Conservation (phyloP, 2,113 vertebrate genomes). For the Psephotus haematonotus region DNA sequence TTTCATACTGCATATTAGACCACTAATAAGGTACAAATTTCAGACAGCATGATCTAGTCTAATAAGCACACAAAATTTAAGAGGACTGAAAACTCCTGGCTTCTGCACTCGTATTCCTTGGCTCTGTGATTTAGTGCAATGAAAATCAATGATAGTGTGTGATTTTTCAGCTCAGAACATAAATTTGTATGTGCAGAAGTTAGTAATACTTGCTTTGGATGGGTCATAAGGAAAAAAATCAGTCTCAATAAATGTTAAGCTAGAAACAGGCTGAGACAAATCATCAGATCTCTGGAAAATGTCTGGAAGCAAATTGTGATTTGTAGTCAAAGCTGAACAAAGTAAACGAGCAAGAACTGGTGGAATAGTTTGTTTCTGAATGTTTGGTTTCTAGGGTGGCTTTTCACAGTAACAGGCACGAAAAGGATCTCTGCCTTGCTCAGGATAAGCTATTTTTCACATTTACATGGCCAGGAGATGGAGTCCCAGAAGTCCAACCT, state of each 20-base stretch:
- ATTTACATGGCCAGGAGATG: background rate
- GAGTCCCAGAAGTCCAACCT: background rate
- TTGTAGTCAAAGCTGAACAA: background rate
- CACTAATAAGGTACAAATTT: slow-evolving; percentile 24
- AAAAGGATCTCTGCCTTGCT: background rate
- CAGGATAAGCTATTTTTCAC: background rate
- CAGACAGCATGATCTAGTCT: background rate
- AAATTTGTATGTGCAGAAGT: background rate
- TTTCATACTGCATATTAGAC: slow-evolving; percentile 39
- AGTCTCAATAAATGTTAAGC: background rate
- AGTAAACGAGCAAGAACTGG: background rate
- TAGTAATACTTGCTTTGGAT: background rate
- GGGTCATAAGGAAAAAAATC: background rate
- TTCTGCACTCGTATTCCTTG: background rate
- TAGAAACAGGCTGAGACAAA: background rate
- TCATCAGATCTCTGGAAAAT: background rate
- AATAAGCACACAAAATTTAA: background rate
- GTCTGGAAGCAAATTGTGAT: background rate
- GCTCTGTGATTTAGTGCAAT: background rate
- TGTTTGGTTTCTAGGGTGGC: background rate
- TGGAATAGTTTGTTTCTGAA: background rate
- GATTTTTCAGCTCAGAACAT: background rate
- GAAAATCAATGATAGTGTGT: background rate
- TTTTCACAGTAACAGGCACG: background rate
- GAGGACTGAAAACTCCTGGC: background rate